Conservation (phyloP, 1,140 invertebrate genomes). For the Dolichoris vasculosae region DNA sequence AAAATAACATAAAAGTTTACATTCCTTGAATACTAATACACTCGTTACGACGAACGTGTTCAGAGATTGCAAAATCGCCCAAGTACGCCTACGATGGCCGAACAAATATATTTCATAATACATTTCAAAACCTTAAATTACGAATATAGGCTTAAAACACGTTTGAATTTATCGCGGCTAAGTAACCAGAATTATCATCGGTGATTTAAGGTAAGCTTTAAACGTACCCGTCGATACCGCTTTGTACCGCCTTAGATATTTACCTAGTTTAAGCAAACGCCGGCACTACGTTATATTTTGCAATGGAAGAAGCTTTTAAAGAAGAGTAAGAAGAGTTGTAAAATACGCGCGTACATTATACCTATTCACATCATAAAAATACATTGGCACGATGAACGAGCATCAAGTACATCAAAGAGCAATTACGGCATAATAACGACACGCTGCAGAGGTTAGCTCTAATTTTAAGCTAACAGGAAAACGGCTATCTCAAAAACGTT, state of each 20-base stretch:
- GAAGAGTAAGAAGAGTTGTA: too few relatives aligned
- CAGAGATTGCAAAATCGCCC: too few relatives aligned
- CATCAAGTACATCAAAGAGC: background rate
- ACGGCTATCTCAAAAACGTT: background rate
- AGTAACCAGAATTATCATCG: background rate
- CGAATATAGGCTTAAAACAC: too few relatives aligned
- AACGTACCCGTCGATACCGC: background rate
- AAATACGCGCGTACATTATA: background rate
- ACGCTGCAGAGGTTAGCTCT: background rate
- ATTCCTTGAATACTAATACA: too few relatives aligned
- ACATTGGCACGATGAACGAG: background rate
- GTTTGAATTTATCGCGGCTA: too few relatives aligned
- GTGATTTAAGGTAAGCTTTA: background rate
- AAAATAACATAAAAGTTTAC: too few relatives aligned
- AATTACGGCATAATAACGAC: background rate
- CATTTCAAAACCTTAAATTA: too few relatives aligned
- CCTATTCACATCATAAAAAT: background rate
- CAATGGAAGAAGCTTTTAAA: background rate
- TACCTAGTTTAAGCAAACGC: background rate
- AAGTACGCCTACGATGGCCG: too few relatives aligned
- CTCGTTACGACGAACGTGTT: too few relatives aligned
- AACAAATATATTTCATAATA: too few relatives aligned
- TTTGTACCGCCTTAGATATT: too few relatives aligned
- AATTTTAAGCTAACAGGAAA: background rate
- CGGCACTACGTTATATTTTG: background rate